Evolutionary conservation across 2,888 invertebrate species (phyloP).

Genomic region (Amblyteles armatorius): DNA sequence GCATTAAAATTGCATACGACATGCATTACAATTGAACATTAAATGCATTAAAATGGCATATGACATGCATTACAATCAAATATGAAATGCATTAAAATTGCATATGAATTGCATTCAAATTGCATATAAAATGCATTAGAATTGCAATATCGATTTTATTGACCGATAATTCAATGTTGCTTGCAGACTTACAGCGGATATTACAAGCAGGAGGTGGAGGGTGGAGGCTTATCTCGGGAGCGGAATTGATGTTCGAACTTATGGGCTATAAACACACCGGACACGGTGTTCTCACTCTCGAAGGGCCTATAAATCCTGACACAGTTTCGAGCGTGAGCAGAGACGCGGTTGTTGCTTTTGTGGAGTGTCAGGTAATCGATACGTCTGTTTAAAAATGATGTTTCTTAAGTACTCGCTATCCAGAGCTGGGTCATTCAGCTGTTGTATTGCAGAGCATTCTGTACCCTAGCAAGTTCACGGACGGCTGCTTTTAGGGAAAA

Average conservation of each 20-base stretch:
- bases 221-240: slow-evolving; percentile 90
- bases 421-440: too few species aligned
- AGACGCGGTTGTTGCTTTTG: slow-evolving; percentile 94
- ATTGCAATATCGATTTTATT: background rate
- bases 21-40: background rate
- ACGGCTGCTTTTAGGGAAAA: too few species aligned
- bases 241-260: slow-evolving; percentile 90
- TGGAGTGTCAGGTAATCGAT: slow-evolving; percentile 91
- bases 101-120: background rate
- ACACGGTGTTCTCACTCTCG: slow-evolving; percentile 87
- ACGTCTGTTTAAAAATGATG: too few species aligned
- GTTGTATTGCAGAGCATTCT: too few species aligned
- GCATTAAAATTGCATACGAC: background rate
- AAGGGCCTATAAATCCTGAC: slow-evolving; percentile 93
- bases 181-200: slow-evolving; percentile 93
- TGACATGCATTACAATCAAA: background rate
- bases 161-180: slow-evolving; percentile 27
- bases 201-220: slow-evolving; percentile 92
- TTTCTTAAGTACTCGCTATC: too few species aligned
- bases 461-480: too few species aligned
- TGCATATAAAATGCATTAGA: background rate
- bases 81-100: background rate
- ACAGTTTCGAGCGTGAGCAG: slow-evolving; percentile 92
- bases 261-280: slow-evolving; percentile 92
- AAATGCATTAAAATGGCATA: background rate